A percentile compares a stretch with the other conserved stretches of the same genome.
These are phyloP conservation scores for Yoshiicerus persimilis DNA, from an alignment of 1,140 invertebrate genomes.

Conservation along the genomic window DNA sequence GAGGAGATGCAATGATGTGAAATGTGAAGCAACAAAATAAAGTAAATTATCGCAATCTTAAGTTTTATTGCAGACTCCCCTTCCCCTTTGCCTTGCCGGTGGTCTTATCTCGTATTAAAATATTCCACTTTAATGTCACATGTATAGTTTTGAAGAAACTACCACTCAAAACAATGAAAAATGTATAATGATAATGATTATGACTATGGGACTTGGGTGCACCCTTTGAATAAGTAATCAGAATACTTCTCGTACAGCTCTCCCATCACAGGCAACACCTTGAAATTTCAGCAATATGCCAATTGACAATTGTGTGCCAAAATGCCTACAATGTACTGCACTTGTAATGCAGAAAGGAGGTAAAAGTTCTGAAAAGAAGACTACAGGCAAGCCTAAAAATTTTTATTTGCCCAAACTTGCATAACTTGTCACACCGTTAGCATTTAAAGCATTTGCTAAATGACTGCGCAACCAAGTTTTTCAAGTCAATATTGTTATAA, in stretches of 20 bases:
- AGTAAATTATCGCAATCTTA: conserved; percentile 19
- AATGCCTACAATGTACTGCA: too few species aligned
- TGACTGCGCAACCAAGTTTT: not conserved
- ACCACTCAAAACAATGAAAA: not conserved
- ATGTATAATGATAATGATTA: not conserved
- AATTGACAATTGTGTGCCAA: conserved; percentile 7
- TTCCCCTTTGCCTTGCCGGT: conserved; percentile 12
- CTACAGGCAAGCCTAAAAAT: not conserved
- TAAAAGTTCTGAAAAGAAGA: not conserved
- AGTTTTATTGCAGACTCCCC: not conserved
- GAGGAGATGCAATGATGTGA: not conserved
- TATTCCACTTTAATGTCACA: conserved; percentile 6
- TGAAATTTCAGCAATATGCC: not conserved
- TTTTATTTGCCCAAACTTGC: not conserved
- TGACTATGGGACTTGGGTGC: not conserved
- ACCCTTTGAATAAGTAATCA: not conserved
- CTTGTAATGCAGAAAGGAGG: not conserved
- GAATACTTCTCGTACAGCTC: not conserved
- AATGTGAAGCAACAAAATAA: not conserved
- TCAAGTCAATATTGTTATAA: not conserved
- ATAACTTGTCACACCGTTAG: not conserved
- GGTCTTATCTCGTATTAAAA: not conserved
- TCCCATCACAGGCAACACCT: not conserved
- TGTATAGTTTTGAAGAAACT: not conserved
- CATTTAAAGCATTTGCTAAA: not conserved